These are phyloP conservation scores for Beris morrisii DNA, from an alignment of 2,888 invertebrate species.

Conservation along the genomic window DNA sequence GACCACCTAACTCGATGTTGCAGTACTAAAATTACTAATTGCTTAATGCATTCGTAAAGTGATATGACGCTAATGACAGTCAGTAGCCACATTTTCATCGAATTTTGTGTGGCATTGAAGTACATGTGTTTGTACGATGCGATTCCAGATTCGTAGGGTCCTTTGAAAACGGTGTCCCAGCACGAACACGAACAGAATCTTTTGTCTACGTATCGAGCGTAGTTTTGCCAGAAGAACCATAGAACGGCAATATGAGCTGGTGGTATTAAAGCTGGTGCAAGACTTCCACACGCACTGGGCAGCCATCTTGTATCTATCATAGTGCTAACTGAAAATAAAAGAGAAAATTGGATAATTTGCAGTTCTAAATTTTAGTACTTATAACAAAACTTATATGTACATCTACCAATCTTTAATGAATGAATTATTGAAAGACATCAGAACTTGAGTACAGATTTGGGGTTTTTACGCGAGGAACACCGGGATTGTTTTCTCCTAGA, in stretches of 20 bases:
- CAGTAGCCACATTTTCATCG: conserved; percentile 67
- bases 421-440: too few species aligned
- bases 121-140: conserved; percentile 72
- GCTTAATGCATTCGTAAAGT: conserved; percentile 65
- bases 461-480: too few species aligned
- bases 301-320: conserved; percentile 55
- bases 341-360: too few species aligned
- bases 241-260: conserved; percentile 65
- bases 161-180: conserved; percentile 78
- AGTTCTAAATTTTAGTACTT: too few species aligned
- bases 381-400: too few species aligned
- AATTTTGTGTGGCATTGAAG: conserved; percentile 68
- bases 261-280: conserved; percentile 61
- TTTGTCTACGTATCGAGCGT: conserved; percentile 66
- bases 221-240: conserved; percentile 69
- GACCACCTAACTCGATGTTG: conserved; percentile 60
- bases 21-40: conserved; percentile 59
- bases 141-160: conserved; percentile 70
- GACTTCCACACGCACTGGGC: conserved; percentile 54
- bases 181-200: conserved; percentile 71
- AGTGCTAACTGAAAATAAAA: conserved; percentile 26
- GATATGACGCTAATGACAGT: conserved; percentile 62
- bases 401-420: too few species aligned
- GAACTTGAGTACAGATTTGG: too few species aligned
- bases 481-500: too few species aligned